phyloP scores from a whole-genome alignment of 1,140 invertebrate species.

The Ceratosolen fusciceps region DNA sequence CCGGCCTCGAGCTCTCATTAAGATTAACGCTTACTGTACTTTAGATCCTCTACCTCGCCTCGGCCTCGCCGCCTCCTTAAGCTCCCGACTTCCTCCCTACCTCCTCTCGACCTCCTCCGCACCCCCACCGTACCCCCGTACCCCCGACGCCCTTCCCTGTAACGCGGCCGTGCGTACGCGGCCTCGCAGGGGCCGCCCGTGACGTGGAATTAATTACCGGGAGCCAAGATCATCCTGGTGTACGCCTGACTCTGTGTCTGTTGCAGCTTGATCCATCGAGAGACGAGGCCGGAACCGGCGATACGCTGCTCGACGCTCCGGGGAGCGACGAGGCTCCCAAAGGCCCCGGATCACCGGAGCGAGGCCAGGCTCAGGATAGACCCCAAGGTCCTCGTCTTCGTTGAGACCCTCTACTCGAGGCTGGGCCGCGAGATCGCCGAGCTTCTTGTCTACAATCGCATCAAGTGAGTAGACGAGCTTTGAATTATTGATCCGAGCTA shows the following conservation, averaged over 20 bases:
- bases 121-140: no score
- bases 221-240: slow-evolving; percentile 11
- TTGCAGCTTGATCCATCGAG: slow-evolving; percentile 81
- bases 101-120: no score
- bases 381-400: slow-evolving; percentile 93
- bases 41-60: neutral
- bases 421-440: slow-evolving; percentile 94
- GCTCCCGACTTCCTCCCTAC: no score
- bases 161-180: neutral
- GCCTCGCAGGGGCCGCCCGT: neutral
- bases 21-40: slow-evolving; percentile 26
- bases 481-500: no score
- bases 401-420: slow-evolving; percentile 94
- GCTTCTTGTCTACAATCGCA: slow-evolving; percentile 91
- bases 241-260: slow-evolving; percentile 52
- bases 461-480: slow-evolving; percentile 80
- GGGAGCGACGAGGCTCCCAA: slow-evolving; percentile 73
- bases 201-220: slow-evolving; percentile 51
- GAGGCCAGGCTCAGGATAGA: slow-evolving; percentile 88
- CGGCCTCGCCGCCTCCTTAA: no score
- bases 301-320: slow-evolving; percentile 83
- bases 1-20: slow-evolving; percentile 37
- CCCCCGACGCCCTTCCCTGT: neutral
- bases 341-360: slow-evolving; percentile 84
- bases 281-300: slow-evolving; percentile 82